These are phyloP conservation scores for Pangasius krempfi DNA, from an alignment of 2,797 vertebrate genomes.

Conservation along the genomic window DNA sequence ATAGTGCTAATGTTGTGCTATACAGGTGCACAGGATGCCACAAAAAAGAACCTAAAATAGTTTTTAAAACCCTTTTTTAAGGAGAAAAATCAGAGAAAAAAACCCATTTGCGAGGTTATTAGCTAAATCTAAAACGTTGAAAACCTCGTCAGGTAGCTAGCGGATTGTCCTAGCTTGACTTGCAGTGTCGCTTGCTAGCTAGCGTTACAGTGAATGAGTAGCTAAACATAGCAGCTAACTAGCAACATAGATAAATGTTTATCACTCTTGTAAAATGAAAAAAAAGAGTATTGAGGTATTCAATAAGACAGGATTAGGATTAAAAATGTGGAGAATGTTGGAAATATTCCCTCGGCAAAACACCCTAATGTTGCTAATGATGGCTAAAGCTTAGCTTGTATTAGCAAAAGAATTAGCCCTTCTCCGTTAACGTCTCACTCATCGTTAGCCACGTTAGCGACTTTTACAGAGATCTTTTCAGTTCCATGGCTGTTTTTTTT, in stretches of 20 bases:
- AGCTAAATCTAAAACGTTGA: not conserved
- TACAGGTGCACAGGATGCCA: not conserved
- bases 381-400: not conserved
- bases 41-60: not conserved
- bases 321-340: not conserved
- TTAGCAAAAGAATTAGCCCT: not conserved
- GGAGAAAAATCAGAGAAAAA: not conserved
- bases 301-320: not conserved
- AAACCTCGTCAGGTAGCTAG: not conserved
- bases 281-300: not conserved
- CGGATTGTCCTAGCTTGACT: not conserved
- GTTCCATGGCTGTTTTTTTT: not conserved
- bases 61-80: not conserved
- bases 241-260: not conserved
- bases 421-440: no score
- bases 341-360: not conserved
- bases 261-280: not conserved
- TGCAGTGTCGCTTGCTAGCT: not conserved
- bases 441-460: not conserved
- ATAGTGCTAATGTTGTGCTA: not conserved
- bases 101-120: not conserved
- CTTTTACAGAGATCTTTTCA: not conserved
- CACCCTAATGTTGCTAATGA: not conserved
- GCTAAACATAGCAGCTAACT: not conserved
- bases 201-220: not conserved